Conservation (phyloP, 2,113 vertebrate genomes). For the Oncorhynchus kisutch region DNA sequence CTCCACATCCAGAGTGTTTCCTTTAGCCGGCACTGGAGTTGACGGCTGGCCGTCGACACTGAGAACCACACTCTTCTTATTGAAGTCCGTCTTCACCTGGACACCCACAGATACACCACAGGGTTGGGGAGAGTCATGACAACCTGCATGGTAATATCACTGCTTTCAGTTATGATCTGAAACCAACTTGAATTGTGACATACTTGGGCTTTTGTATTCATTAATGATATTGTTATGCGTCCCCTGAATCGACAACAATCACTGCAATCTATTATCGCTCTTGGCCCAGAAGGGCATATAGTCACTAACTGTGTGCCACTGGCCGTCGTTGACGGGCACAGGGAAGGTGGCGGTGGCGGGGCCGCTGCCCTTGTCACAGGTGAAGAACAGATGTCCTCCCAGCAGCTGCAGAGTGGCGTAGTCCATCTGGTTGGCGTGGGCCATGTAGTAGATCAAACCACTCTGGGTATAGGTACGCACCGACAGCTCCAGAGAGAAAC, state of each 20-base stretch:
- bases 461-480: slow-evolving; percentile 81
- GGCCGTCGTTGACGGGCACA: slow-evolving; percentile 77
- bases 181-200: too few species aligned
- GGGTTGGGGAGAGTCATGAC: too few species aligned
- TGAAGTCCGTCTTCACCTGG: slow-evolving; percentile 78
- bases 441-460: slow-evolving; percentile 83
- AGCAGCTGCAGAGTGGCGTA: slow-evolving; percentile 81
- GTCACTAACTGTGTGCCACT: slow-evolving; percentile 85
- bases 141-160: too few species aligned
- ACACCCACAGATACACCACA: slow-evolving; percentile 11
- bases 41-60: slow-evolving; percentile 73
- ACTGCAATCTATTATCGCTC: too few species aligned
- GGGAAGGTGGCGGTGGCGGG: slow-evolving; percentile 76
- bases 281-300: too few species aligned
- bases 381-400: slow-evolving; percentile 77
- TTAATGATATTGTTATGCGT: too few species aligned
- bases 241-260: too few species aligned
- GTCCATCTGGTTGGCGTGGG: slow-evolving; percentile 85
- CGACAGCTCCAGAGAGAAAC: slow-evolving; percentile 80
- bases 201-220: too few species aligned
- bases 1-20: slow-evolving; percentile 87
- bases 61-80: slow-evolving; percentile 76
- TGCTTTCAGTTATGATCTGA: too few species aligned
- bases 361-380: slow-evolving; percentile 88
- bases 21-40: slow-evolving; percentile 58